Evolutionary conservation across 2,113 vertebrate species (phyloP).

Genomic region (Catharus bicknelli): DNA sequence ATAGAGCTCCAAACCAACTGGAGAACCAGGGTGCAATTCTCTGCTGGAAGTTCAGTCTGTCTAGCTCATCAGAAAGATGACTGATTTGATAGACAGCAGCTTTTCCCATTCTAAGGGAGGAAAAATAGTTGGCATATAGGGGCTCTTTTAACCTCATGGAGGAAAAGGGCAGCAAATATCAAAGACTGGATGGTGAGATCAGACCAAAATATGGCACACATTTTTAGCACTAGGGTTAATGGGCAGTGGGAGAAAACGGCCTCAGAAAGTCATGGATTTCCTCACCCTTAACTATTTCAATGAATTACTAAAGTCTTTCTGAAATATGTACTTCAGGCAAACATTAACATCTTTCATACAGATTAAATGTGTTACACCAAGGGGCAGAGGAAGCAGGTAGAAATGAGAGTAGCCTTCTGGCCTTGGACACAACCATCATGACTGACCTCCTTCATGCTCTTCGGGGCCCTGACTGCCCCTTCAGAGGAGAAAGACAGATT

Average conservation of each 20-base stretch:
- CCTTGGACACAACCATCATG: background rate
- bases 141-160: background rate
- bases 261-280: constrained; percentile 24
- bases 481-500: background rate
- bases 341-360: background rate
- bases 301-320: constrained; percentile 42
- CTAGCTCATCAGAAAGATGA: background rate
- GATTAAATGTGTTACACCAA: background rate
- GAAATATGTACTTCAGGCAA: constrained; percentile 38
- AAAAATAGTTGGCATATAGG: background rate
- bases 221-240: background rate
- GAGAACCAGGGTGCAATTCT: background rate
- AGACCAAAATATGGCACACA: background rate
- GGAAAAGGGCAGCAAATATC: background rate
- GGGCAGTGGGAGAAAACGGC: background rate
- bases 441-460: background rate
- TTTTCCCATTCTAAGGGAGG: background rate
- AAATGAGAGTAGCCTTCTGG: background rate
- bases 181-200: background rate
- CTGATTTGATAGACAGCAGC: background rate
- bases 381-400: background rate
- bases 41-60: background rate
- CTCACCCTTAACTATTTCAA: constrained; percentile 31
- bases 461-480: background rate
- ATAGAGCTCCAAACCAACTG: background rate